Evolutionary conservation across 2,888 invertebrate genomes (phyloP), one percentile per base, ranked within the genome.

Genomic region (Mythimna vitellina): DNA sequence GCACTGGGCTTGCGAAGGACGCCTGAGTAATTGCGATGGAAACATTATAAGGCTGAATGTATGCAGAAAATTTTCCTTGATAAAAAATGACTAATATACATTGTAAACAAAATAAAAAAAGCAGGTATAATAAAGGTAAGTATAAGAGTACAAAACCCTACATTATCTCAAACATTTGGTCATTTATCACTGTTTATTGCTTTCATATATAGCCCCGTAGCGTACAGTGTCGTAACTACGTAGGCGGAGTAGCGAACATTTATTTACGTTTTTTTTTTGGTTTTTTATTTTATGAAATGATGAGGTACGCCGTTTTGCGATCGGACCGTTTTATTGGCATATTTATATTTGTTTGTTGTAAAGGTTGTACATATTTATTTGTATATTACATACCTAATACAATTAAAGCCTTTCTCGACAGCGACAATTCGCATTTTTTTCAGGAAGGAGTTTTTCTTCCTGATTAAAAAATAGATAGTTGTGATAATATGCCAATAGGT

Each of bases 161-260:
- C 29, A 80, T 80, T 80, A 80, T 80, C 80, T 78, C 82, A 65
- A 75, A 65, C 67, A 65, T 80, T 82, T 67, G 66, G 71, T 57
- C 83, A 84, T 83, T 83, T 84, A 83, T 82, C 83, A 80, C 66
- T 64, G 73, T 77, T 84, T 83, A 83, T 83, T 75, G 73, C 83
- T 62, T 66, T 79, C 76, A 79, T 82, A 75, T 67, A 38, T 70
- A 54, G 63, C 78, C 32, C 51, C 35, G 62, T 51, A 51, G 53
- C 54, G 22, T 42, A 53, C 68, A 35, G 68, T 76, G 73, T 68
- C 57, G 76, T 82, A 75, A 83, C 74, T 69, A 67, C 61, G 76
- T 77, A 70, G 85, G 85, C 77, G 82, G 70, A 65, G 76, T 69
- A 7, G 62, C 68, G 62, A 35, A 62, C 68, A 70, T 80, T 81